These are phyloP conservation scores for Momotus momota DNA, from an alignment of 2,797 vertebrate genomes.

Conservation along the genomic window DNA sequence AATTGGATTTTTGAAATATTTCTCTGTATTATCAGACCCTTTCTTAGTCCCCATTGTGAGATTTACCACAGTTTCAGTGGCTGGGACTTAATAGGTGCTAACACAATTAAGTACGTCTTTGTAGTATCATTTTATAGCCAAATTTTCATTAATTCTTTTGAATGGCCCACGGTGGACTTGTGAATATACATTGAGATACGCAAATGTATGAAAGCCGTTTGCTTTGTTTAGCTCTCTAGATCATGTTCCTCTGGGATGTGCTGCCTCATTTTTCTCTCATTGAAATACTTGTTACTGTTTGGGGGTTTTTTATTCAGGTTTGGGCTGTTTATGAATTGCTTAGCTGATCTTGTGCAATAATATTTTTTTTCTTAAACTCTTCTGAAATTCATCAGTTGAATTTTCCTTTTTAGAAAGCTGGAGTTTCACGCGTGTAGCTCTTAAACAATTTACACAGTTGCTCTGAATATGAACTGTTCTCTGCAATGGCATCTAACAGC, in stretches of 20 bases:
- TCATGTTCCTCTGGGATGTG: background rate
- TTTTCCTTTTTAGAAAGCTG: background rate
- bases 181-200: background rate
- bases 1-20: background rate
- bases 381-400: background rate
- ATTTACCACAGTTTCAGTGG: background rate
- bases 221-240: background rate
- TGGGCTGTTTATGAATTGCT: background rate
- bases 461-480: background rate
- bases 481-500: background rate
- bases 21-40: background rate
- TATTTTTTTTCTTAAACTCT: background rate
- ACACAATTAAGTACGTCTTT: background rate
- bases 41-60: background rate
- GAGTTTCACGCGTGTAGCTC: background rate
- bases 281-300: background rate
- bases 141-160: background rate
- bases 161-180: background rate
- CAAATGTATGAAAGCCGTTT: background rate
- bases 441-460: background rate
- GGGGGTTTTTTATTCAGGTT: fast-evolving
- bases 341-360: background rate
- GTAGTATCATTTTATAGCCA: background rate
- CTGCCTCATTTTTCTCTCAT: background rate
- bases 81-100: background rate